Evolutionary conservation across 2,888 invertebrate genomes (phyloP).

Genomic region (Frankliniella intonsa): DNA sequence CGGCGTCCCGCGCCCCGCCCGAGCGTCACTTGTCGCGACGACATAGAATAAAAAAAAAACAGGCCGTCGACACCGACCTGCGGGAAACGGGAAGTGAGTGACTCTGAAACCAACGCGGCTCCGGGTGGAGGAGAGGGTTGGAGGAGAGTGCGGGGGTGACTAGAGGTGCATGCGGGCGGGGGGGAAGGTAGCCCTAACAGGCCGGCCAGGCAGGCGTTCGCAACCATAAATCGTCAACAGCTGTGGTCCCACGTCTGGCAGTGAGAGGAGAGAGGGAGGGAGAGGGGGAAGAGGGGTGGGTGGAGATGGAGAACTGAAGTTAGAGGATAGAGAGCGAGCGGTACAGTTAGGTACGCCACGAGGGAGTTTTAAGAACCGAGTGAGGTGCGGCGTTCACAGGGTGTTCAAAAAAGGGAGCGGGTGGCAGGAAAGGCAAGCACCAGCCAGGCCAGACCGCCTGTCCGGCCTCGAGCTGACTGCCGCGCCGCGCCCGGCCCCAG

Average conservation of each 20-base stretch:
- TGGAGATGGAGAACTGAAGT: background rate
- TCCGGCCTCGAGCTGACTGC: background rate
- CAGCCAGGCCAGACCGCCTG: background rate
- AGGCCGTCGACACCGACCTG: background rate
- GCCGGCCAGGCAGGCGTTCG: too few relatives aligned
- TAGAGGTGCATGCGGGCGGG: background rate
- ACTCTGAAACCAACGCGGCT: background rate
- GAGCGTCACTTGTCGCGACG: background rate
- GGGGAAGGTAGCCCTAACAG: background rate
- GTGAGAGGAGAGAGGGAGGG: background rate
- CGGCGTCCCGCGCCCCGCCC: background rate
- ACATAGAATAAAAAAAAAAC: background rate
- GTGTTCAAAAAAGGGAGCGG: too few relatives aligned
- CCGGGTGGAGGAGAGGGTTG: background rate
- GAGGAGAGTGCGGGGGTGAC: background rate
- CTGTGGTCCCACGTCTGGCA: background rate
- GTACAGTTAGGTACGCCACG: too few relatives aligned
- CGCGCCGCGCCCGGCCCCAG: background rate
- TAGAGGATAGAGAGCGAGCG: background rate
- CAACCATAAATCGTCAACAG: slow-evolving; percentile 1
- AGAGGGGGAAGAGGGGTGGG: background rate
- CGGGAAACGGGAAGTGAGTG: too few relatives aligned
- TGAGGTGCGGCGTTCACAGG: too few relatives aligned
- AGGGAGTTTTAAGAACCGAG: background rate
- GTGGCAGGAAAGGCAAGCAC: too few relatives aligned